Conservation (phyloP, 1,140 invertebrate genomes). For the Brachionus sp. region DNA sequence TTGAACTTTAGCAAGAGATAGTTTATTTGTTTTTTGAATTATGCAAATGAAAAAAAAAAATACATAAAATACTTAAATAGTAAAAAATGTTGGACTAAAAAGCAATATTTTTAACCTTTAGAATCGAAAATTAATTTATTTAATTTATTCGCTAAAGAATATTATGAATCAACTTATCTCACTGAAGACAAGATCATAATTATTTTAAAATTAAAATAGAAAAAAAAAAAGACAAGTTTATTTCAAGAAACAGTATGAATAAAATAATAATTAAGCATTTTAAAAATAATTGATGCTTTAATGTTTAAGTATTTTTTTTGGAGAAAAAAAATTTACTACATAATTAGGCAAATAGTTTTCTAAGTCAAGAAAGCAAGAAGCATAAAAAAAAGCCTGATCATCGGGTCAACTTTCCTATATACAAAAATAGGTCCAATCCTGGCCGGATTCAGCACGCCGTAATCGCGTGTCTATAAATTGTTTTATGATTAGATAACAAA, state of each 20-base stretch:
- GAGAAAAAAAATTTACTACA: neutral
- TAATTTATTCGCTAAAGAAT: no score
- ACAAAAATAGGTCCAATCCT: neutral
- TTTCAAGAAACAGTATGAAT: neutral
- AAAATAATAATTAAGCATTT: neutral
- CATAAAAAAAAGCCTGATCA: neutral
- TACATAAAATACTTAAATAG: no score
- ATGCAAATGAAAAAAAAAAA: no score
- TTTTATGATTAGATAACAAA: neutral
- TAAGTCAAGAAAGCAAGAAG: neutral
- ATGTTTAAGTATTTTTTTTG: neutral
- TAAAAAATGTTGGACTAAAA: no score
- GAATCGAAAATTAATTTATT: no score
- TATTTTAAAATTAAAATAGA: no score
- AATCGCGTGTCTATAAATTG: neutral
- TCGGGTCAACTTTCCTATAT: neutral
- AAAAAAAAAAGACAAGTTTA: conserved; percentile 1
- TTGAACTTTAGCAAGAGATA: no score
- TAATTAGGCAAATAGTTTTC: no score
- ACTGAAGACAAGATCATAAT: no score
- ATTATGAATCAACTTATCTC: no score
- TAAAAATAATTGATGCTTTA: neutral
- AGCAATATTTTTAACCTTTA: no score
- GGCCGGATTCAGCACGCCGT: neutral
- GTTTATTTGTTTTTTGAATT: no score